Conservation (phyloP, 1,140 invertebrate species). For the Agraylea sexmaculata region DNA sequence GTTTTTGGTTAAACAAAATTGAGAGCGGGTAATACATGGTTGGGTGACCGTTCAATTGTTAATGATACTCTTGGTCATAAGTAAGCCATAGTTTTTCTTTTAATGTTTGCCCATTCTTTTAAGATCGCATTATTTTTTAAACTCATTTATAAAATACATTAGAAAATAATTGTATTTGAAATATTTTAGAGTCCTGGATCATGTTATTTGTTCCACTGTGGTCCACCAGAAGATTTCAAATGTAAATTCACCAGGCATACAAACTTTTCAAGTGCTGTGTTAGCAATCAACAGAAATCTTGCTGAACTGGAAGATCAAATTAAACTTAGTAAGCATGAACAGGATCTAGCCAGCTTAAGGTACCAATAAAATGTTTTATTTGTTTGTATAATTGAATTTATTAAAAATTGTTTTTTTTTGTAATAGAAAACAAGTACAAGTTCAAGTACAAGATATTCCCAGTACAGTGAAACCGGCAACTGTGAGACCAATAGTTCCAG, state of each 20-base stretch:
- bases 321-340: slow-evolving; percentile 64
- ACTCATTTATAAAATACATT: too few species aligned
- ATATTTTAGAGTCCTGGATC: slow-evolving; percentile 62
- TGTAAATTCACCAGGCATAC: slow-evolving; percentile 84
- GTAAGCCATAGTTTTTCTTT: too few species aligned
- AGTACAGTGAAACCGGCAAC: slow-evolving; percentile 15
- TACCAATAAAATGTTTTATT: slow-evolving; percentile 26
- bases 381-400: background rate
- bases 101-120: too few species aligned
- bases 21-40: too few species aligned
- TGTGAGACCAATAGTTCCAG: slow-evolving; percentile 9
- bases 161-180: slow-evolving; percentile 10
- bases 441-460: slow-evolving; percentile 14
- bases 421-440: slow-evolving; percentile 11
- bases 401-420: slow-evolving; percentile 2
- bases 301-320: slow-evolving; percentile 57
- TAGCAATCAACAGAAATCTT: slow-evolving; percentile 51
- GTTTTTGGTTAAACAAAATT: too few species aligned
- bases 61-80: too few species aligned
- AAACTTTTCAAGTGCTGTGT: slow-evolving; percentile 79
- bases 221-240: slow-evolving; percentile 74
- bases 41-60: too few species aligned
- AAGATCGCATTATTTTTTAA: too few species aligned
- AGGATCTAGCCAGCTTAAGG: slow-evolving; percentile 66
- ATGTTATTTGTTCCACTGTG: slow-evolving; percentile 88